Base-by-base conservation (phyloP, 2,113 vertebrate species). In the Grus americana region DNA sequence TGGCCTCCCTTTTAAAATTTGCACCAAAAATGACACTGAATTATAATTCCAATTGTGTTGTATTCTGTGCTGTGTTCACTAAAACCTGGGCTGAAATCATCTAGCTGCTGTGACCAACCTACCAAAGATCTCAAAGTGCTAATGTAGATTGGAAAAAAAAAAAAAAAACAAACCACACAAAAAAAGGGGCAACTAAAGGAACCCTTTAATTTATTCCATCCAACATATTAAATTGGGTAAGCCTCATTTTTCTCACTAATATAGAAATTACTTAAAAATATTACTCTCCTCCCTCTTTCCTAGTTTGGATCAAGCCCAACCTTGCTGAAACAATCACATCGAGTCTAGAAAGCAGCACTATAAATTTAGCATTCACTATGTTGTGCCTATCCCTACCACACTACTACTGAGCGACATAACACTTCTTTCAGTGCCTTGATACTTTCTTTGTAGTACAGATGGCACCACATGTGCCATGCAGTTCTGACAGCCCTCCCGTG, bases 321-420 rank as follows among this genome's bases (percentile, higher is more conserved):
- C 29, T 80, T 57, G 44, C 34, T 80, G 50, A 84, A 96, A 95
- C 75, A 74, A 94, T 78, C 15, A 4, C 63, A 66, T 22, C 4
- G 3, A 78, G 11, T 49, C 72, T 91, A 88, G 81, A 95, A 88
- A 94, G 67, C 72, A 84, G 44, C 52, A 49, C 47, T 81, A 59
- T 12, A 94, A 81, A 96, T 79, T 88, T 47, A 91, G 73, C 57
- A 58, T 81, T 89, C 32, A 5, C 59, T 65, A 2, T 80, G 90
- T 88, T 90, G 50, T 86, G 62, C 90, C 94, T 88, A 59, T 84
- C 88, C 83, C 79, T 70, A 61, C 86, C 66, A 92, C 86, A 55
- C 73, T 54, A 59, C 70, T 74, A 75, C 92, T 8, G 23, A 91
- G 78, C 0, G 5, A 85, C 46, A 8, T 58, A 84, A 92, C 86